Evolutionary conservation across 2,888 invertebrate genomes (phyloP), one percentile per base, ranked within the genome.

Genomic region (Megamerina dolium): DNA sequence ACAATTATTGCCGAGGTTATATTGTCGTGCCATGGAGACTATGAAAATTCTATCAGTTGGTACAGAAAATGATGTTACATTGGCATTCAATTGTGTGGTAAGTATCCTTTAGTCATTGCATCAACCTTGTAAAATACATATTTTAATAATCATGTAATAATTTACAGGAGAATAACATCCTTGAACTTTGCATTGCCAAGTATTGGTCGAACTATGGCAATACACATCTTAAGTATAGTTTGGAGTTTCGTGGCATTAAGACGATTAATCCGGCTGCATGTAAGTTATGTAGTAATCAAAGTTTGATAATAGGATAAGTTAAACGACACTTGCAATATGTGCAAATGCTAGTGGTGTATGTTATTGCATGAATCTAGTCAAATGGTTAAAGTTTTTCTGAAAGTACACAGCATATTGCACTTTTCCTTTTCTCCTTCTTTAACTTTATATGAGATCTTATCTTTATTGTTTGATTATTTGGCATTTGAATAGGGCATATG

Each of bases 141-240:
- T 14, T 3, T 33, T 5, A n/a, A 16, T 33, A 16, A 33, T 5
- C 6, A 33, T 33, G 4, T 17, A n/a, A n/a, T n/a, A n/a, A n/a
- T 4, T 45, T 51, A 6, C 63, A 84, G 81, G 83, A 84, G 43
- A 85, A 85, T 46, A 74, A 83, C 18, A 84, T 90, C 16, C 69
- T 96, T 46, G 96, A 97, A 73, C 73, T 96, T 31, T 90, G 85
- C 44, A 77, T 96, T 48, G 92, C 92, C 8, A 94, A 94, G 71
- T 94, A 91, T 78, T 96, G 95, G 95, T 88, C 93, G 9, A 91
- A 86, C 74, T 75, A 87, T 41, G 92, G 91, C 20, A 86, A 86
- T 32, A 78, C 85, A 41, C 72, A 69, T 31, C 67, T 92, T 17
- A 80, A 82, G 65, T 91, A 90, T 69, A 78, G 75, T 29, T 70